Percentiles rank a stretch among this genome's conserved stretches.
Conservation (phyloP, 2,113 vertebrate species). For the Pteruthius melanotis region DNA sequence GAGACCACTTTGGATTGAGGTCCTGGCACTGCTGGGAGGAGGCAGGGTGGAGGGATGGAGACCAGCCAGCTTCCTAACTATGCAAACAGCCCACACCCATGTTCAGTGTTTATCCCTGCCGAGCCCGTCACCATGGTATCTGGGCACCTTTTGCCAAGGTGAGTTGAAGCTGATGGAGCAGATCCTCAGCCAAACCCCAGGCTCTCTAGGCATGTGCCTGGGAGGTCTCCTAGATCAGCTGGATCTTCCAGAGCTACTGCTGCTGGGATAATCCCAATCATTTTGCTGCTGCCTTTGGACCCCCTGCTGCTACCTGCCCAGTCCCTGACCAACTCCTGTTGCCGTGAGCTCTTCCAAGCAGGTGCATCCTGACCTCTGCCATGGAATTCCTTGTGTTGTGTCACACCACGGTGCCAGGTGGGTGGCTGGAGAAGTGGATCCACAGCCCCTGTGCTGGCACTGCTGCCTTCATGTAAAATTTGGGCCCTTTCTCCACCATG, state of each 20-base stretch:
- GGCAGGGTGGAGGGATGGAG: constrained; percentile 64
- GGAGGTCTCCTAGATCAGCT: constrained; percentile 22
- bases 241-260: not conserved
- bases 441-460: not conserved
- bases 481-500: accelerated
- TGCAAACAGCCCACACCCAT: constrained; percentile 65
- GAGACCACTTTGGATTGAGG: constrained; percentile 43
- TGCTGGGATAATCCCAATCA: not conserved
- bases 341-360: not conserved
- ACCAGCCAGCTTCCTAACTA: constrained; percentile 60
- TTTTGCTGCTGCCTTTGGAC: not conserved
- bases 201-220: constrained; percentile 35
- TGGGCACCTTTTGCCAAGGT: constrained; percentile 58
- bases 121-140: constrained; percentile 51
- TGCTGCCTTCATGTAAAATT: not conserved
- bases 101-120: constrained; percentile 36
- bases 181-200: constrained; percentile 25
- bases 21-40: constrained; percentile 27
- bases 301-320: accelerated
- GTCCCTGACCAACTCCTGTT: not conserved
- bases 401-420: accelerated
- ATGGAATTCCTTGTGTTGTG: accelerated
- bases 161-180: constrained; percentile 42
- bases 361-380: not conserved
- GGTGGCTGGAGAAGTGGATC: not conserved